Percentiles rank a stretch among this genome's conserved stretches.
Evolutionary conservation across 2,113 vertebrate genomes (phyloP).

Genomic region (Pachycephala philippinensis): DNA sequence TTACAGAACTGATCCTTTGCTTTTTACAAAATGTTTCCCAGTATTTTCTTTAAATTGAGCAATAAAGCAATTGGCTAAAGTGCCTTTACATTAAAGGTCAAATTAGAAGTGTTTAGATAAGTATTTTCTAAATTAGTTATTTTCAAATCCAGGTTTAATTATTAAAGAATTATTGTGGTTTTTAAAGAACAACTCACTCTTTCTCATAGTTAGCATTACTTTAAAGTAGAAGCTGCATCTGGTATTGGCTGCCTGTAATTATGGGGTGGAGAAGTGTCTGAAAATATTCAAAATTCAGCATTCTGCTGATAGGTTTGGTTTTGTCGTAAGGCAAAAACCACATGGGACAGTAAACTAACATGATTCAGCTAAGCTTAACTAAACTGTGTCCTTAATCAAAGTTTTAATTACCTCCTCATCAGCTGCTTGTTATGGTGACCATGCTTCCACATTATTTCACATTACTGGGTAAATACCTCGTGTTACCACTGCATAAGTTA

Average conservation of each 20-base stretch:
- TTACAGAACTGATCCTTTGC: not conserved
- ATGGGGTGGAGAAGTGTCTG: not conserved
- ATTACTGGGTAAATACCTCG: not conserved
- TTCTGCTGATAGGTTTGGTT: not conserved
- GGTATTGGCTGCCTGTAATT: not conserved
- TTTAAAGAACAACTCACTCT: not conserved
- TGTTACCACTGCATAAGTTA: not conserved
- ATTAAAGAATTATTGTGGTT: not conserved
- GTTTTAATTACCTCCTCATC: not conserved
- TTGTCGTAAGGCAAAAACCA: not conserved
- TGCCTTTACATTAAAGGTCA: not conserved
- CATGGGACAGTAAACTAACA: not conserved
- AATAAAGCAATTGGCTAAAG: not conserved
- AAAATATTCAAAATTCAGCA: not conserved
- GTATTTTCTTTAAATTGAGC: not conserved
- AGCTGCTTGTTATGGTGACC: not conserved
- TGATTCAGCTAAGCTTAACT: not conserved
- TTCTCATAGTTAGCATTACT: not conserved
- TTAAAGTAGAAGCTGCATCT: not conserved
- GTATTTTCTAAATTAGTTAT: not conserved
- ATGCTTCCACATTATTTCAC: not conserved
- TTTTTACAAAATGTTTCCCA: not conserved
- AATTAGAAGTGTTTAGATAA: not conserved
- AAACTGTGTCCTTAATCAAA: not conserved
- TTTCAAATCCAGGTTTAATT: not conserved